phyloP scores from a whole-genome alignment of 2,888 invertebrate genomes.

The Synergus japonicus region DNA sequence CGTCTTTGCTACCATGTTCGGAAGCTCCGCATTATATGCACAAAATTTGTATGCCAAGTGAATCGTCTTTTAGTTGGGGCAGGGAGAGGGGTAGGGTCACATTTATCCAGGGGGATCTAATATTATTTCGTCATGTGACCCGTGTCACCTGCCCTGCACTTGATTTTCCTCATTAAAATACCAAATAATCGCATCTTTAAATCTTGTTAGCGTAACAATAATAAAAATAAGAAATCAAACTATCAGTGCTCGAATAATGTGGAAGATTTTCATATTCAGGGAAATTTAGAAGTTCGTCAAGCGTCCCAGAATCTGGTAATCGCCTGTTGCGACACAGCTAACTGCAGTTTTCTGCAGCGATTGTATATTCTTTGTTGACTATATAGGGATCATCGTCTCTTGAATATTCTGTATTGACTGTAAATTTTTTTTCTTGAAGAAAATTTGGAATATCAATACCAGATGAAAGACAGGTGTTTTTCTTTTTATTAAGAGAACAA shows the following conservation, averaged over 20 bases:
- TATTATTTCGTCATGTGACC: constrained; percentile 70
- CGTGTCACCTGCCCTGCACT: constrained; percentile 65
- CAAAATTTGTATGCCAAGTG: constrained; percentile 75
- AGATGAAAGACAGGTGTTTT: too few species aligned
- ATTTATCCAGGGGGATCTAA: constrained; percentile 45
- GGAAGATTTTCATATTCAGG: too few species aligned
- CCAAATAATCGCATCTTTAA: constrained; percentile 47
- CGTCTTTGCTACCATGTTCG: constrained; percentile 57
- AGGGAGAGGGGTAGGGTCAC: constrained; percentile 61
- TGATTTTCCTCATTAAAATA: constrained; percentile 56
- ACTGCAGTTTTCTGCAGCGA: too few species aligned
- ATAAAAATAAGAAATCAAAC: neutral
- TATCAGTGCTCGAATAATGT: too few species aligned
- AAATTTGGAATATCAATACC: too few species aligned
- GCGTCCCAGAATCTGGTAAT: too few species aligned
- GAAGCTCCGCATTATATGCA: constrained; percentile 67
- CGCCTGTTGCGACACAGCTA: too few species aligned
- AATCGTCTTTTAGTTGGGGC: constrained; percentile 67
- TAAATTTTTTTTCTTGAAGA: too few species aligned
- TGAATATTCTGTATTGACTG: too few species aligned
- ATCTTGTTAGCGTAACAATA: neutral
- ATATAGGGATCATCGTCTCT: too few species aligned
- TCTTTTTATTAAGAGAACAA: neutral
- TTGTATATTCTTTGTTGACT: too few species aligned
- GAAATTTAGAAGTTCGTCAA: too few species aligned